phyloP scores from a whole-genome alignment of 2,113 vertebrate genomes.

The Poeciliopsis occidentalis region DNA sequence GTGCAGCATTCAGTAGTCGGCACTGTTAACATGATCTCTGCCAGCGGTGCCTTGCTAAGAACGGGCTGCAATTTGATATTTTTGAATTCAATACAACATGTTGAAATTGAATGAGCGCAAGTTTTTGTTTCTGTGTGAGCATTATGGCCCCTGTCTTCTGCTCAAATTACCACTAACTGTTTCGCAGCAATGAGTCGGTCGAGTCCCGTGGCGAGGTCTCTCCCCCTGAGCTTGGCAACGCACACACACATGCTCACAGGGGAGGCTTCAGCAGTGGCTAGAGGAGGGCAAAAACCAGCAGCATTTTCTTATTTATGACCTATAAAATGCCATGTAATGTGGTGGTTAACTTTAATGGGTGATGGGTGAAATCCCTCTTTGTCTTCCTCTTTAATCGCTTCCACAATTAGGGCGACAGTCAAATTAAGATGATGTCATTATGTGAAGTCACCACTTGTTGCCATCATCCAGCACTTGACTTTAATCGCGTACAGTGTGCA shows the following conservation, averaged over 20 bases:
- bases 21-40: conserved; percentile 42
- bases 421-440: conserved; percentile 73
- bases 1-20: conserved; percentile 41
- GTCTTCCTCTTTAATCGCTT: conserved; percentile 76
- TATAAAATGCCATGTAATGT: conserved; percentile 79
- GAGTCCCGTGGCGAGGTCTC: conserved; percentile 56
- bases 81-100: conserved; percentile 44
- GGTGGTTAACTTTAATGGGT: conserved; percentile 78
- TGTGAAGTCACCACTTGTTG: conserved; percentile 64
- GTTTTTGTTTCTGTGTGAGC: conserved; percentile 31
- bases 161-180: conserved; percentile 30
- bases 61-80: conserved; percentile 45
- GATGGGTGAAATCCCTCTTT: conserved; percentile 77
- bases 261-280: conserved; percentile 62
- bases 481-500: conserved; percentile 22
- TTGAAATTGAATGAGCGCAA: conserved; percentile 34
- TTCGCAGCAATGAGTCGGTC: conserved; percentile 22
- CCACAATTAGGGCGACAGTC: conserved; percentile 74
- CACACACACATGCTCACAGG: conserved; percentile 32
- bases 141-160: conserved; percentile 1
- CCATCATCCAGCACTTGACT: conserved; percentile 59
- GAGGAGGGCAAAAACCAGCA: conserved; percentile 67
- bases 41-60: conserved; percentile 36
- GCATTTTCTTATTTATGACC: conserved; percentile 76
- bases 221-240: conserved; percentile 62